These are phyloP conservation scores for Euphonia xanthogaster DNA, from an alignment of 2,797 vertebrate species.

Conservation along the genomic window DNA sequence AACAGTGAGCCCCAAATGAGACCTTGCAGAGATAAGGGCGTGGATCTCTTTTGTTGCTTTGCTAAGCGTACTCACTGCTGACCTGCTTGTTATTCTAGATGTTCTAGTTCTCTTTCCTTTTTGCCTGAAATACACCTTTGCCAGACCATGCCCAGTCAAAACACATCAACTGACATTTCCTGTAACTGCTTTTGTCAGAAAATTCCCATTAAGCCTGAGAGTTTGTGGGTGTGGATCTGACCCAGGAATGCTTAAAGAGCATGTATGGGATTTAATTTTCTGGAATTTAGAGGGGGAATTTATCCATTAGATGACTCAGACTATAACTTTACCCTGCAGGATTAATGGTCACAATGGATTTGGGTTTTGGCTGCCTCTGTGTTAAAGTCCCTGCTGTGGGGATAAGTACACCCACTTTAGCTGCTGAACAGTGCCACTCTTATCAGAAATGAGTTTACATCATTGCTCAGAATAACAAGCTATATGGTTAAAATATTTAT, in stretches of 20 bases:
- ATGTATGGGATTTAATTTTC: background rate
- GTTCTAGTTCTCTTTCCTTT: background rate
- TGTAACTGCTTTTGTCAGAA: background rate
- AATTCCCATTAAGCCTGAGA: background rate
- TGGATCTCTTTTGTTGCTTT: background rate
- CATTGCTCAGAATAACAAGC: background rate
- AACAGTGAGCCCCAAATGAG: background rate
- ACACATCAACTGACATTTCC: background rate
- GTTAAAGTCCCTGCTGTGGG: background rate
- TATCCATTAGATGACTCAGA: conserved; percentile 1
- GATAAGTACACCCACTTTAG: background rate
- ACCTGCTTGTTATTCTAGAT: background rate
- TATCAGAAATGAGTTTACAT: background rate
- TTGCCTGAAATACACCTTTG: background rate
- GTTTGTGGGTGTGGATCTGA: background rate
- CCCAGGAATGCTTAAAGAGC: background rate
- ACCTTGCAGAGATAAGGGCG: background rate
- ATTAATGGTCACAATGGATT: conserved; percentile 21
- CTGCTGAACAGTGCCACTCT: background rate
- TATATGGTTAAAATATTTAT: background rate
- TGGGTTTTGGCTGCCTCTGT: background rate
- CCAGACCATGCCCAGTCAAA: background rate
- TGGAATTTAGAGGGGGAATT: background rate
- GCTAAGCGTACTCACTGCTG: background rate
- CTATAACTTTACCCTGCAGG: background rate